Base-by-base conservation (phyloP, 2,797 vertebrate genomes). In the Corythornis leucogaster region DNA sequence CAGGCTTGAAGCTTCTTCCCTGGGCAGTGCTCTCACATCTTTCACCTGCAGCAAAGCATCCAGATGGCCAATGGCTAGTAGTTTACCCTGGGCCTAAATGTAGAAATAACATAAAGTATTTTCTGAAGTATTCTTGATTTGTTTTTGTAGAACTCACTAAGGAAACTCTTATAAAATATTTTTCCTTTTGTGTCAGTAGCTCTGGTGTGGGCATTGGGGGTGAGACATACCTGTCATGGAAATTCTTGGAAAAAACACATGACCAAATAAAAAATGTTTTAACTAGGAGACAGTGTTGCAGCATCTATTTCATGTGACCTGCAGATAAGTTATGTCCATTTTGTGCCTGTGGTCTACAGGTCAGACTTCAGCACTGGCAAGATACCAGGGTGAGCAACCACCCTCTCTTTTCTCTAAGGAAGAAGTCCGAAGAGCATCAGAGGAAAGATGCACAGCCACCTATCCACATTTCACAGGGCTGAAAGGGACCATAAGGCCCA, bases 131-230 rank as follows among this genome's bases (percentile, higher is more conserved):
- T 59, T 79, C 46, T 75, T 35, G 18, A 22, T 73, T 66, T 43
- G 14, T 15, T 70, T 88, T 55, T 48, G 6, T 17, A 51, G 25
- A 26, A 63, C 19, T 87, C 15, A 40, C 18, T 55, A 21, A 12
- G 19, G 20, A 83, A 62, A 40, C 2, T n/a, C 33, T 63, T 46
- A 51, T 12, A 74, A 59, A 94, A 90, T 9, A 0, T 2, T 26
- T 80, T 80, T 20, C 6, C 5, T 85, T 59, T 80, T 87, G 2
- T 63, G 78, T 75, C 38, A 66, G 31, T 50, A 77, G 9, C 10
- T 67, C 3, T 1, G 1, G 12, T 25, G 17, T 1, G 11, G 5
- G 6, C 1, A 4, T 3, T 3, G 8, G 13, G 16, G 59, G 38
- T 53, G 50, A 51, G 50, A 28, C 50, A 26, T 48, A n/a, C 14